A percentile compares a stretch with the other conserved stretches of the same genome.
Evolutionary conservation across 2,113 vertebrate genomes (phyloP).

Genomic region (Cebidichthys violaceus): DNA sequence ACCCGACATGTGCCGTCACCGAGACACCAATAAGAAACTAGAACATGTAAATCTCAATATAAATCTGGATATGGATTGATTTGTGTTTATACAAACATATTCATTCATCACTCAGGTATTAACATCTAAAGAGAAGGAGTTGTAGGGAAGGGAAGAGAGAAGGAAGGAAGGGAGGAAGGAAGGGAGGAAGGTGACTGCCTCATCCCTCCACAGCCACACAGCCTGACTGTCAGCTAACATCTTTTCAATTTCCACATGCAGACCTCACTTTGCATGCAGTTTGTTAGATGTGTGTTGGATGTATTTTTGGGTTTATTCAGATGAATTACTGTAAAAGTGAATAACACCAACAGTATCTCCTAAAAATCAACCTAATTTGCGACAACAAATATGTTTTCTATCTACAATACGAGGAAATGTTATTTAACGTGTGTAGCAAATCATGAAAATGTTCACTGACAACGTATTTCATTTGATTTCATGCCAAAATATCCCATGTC

Average conservation of each 20-base stretch:
- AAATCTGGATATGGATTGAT: neutral
- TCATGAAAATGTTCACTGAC: neutral
- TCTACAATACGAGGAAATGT: neutral
- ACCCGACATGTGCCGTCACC: conserved; percentile 2
- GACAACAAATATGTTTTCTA: neutral
- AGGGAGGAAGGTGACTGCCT: neutral
- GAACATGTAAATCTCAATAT: neutral
- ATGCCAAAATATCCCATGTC: neutral
- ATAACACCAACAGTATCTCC: neutral
- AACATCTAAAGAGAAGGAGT: neutral
- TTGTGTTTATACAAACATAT: neutral
- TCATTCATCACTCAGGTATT: neutral
- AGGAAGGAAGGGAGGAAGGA: neutral
- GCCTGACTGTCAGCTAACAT: neutral
- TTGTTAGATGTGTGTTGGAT: neutral
- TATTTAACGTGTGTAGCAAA: neutral
- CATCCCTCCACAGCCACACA: neutral
- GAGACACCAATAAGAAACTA: neutral
- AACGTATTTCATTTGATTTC: neutral
- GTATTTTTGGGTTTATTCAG: neutral
- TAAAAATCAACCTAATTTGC: neutral
- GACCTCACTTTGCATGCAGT: neutral
- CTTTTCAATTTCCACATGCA: neutral
- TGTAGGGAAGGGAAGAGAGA: neutral
- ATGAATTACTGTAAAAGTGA: neutral